Base-by-base conservation (phyloP, 2,113 vertebrate species). In the Aspiorhynchus laticeps region DNA sequence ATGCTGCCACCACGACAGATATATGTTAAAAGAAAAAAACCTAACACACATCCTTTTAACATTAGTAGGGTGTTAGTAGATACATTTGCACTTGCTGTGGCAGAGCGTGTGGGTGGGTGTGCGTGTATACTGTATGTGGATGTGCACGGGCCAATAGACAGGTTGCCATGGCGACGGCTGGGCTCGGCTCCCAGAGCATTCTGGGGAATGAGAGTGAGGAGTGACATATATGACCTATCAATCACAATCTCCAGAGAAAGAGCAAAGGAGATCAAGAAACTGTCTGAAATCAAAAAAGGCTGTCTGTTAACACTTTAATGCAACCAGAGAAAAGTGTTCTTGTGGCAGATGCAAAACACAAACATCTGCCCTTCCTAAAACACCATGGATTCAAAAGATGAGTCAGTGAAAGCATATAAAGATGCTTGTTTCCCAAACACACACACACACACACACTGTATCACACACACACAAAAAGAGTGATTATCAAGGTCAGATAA, bases 171-270 rank as follows among this genome's bases (percentile, higher is more conserved):
- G 87, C 7, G 84, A 91, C 36, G 36, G 80, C 33, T 83, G 84
- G 59, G 79, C 33, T 83, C 86, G 59, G 79, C 38, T 43, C 73
- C 76, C 36, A n/a, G 41, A 78, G 86, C 76, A 84, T 89, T 53
- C 88, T 90, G 90, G 71, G 85, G 63, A 89, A 86, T 80, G 43
- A 85, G 56, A 80, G 79, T 85, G 89, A 90, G 65, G 80, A 83
- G 89, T 88, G 85, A 90, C 89, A 87, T 88, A 90, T 76, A 90
- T 69, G 63, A 88, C 89, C 85, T 87, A 85, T 87, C 88, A 87
- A 56, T 85, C 81, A 63, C 46, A 83, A 36, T 41, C 56, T 82
- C 69, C 41, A 36, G 79, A 83, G 69, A 71, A 75, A 59, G 71
- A 85, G 71, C 3, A 12, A 80, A 46, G 15, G n/a, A 31, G 77